Percentiles rank a stretch among this genome's conserved stretches.
These are phyloP conservation scores for Tapera naevia DNA, from an alignment of 2,797 vertebrate genomes.

Conservation along the genomic window DNA sequence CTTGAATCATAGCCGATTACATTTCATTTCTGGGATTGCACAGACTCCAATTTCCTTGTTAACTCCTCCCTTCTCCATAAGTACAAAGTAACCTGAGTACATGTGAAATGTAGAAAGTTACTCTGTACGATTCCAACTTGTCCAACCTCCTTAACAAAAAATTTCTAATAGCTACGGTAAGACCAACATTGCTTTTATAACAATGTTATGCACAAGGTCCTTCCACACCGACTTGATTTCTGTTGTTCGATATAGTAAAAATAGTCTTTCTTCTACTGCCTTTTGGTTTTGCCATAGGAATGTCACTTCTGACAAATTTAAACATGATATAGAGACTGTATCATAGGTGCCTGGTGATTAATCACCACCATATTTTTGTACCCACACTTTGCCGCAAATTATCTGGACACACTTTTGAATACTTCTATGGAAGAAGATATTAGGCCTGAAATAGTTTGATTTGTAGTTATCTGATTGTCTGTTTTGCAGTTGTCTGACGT, in stretches of 20 bases:
- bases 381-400: background rate
- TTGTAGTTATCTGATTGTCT: background rate
- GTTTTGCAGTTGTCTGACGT: background rate
- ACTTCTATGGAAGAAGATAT: background rate
- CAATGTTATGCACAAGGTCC: background rate
- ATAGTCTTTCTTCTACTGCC: background rate
- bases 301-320: background rate
- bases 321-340: background rate
- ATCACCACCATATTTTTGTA: background rate
- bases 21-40: constrained; percentile 40
- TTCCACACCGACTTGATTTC: background rate
- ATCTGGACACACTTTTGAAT: background rate
- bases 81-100: background rate
- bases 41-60: background rate
- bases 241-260: background rate
- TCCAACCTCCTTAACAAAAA: background rate
- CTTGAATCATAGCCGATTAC: background rate
- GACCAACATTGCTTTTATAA: constrained; percentile 23
- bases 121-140: background rate
- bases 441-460: background rate
- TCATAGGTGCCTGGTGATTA: constrained; percentile 18
- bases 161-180: background rate
- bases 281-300: background rate
- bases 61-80: background rate
- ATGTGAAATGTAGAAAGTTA: background rate